These are phyloP conservation scores for Rallus crepitans DNA, from an alignment of 2,797 vertebrate species.

Conservation along the genomic window DNA sequence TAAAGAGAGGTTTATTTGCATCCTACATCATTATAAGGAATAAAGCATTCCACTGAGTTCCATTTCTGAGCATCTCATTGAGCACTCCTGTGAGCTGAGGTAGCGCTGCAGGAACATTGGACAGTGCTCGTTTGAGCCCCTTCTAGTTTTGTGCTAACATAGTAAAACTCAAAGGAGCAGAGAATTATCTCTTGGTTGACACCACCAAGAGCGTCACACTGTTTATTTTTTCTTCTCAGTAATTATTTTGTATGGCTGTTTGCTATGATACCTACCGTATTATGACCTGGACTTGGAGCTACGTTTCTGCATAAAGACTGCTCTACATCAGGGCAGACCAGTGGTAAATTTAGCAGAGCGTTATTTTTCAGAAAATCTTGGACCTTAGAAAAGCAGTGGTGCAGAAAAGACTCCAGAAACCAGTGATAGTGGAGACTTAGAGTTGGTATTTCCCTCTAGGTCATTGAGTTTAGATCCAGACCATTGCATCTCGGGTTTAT, in stretches of 20 bases:
- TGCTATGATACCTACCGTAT: background rate
- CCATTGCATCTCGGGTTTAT: background rate
- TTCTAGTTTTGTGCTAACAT: background rate
- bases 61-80: background rate
- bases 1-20: background rate
- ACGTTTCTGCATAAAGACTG: background rate
- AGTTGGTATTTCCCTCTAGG: background rate
- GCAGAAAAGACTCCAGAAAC: background rate
- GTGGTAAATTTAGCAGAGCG: background rate
- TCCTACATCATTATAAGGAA: background rate
- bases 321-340: background rate
- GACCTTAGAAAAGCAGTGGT: background rate
- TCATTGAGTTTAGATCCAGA: no score
- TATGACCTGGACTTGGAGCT: background rate
- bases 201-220: background rate
- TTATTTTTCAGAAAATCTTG: background rate
- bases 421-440: background rate
- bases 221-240: background rate
- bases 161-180: background rate
- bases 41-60: background rate
- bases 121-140: background rate
- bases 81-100: accelerated
- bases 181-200: background rate
- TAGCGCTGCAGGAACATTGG: background rate
- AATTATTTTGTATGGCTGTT: background rate